Percentiles rank a stretch among this genome's conserved stretches.
These are phyloP conservation scores for Lagopus muta DNA, from an alignment of 2,113 vertebrate species.

Conservation along the genomic window DNA sequence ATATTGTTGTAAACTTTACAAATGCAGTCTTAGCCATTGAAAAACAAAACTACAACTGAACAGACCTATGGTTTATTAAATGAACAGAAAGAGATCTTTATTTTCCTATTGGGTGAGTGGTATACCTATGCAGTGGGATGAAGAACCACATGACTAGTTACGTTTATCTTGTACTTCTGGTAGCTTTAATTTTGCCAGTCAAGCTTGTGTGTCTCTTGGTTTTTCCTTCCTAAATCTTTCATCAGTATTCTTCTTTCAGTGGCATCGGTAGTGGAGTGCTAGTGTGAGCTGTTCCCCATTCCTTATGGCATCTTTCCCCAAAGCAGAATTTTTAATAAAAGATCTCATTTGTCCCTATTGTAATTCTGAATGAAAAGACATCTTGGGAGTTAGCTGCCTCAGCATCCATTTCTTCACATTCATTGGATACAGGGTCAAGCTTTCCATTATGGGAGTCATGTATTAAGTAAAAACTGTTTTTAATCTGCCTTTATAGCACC, in stretches of 20 bases:
- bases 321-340: not conserved
- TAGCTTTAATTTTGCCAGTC: not conserved
- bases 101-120: not conserved
- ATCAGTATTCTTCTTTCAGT: not conserved
- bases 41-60: not conserved
- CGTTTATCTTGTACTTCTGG: not conserved
- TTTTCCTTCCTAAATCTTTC: not conserved
- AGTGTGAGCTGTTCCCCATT: not conserved
- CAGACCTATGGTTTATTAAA: not conserved
- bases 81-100: not conserved
- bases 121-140: not conserved
- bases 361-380: not conserved
- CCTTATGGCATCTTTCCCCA: not conserved
- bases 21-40: not conserved
- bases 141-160: not conserved
- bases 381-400: not conserved
- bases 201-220: not conserved
- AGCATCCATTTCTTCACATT: not conserved
- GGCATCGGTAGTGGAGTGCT: not conserved
- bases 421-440: not conserved
- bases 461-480: not conserved
- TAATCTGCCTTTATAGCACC: not conserved
- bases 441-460: not conserved
- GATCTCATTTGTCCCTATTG: not conserved
- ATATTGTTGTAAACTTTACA: not conserved